Evolutionary conservation across 2,888 invertebrate species (phyloP), one percentile per base, ranked within the genome.

Genomic region (Drosophila flavopinicola): DNA sequence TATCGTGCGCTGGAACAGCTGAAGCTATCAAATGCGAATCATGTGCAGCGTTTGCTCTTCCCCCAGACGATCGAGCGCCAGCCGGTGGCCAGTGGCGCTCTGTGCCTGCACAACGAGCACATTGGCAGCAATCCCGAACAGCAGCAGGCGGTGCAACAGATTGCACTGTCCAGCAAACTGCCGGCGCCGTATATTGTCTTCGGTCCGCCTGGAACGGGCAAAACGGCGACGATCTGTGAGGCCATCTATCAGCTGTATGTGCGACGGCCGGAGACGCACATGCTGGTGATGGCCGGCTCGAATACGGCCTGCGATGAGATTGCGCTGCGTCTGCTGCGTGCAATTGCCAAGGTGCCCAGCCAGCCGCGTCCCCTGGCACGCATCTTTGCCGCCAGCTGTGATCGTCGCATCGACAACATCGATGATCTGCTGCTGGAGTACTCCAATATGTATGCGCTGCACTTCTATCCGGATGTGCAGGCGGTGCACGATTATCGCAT

Each of bases 181-280:
- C 92, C 93, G 1, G 93, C 93, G 0, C 97, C 98, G 0, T 97
- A 96, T 85, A 93, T 97, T 29, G 92, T 98, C 37, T 97, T 95
- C 91, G 97, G 97, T 1, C 75, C 75, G 6, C 74, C 77, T 93
- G 66, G 94, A 91, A 95, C 95, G 1, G 95, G 95, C 0, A 95
- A 95, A 90, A 95, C 95, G 0, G 92, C 94, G 1, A 95, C 95
- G 1, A 78, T 95, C 6, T 94, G 95, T 1, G 95, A 96, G 90
- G 91, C 94, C 4, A 93, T 95, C 41, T 90, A 93, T 51, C 95
- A 95, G 90, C 92, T 95, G 75, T 75, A 83, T 60, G 64, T 84
- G 37, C 53, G 53, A 2, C 88, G 90, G n/a, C 89, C 91, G 0
- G 79, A 90, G 0, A 90, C 91, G 4, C 90, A 90, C 58, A 93